Base-by-base conservation (phyloP, 2,888 invertebrate species). In the Hemicrepidius hirtus region DNA sequence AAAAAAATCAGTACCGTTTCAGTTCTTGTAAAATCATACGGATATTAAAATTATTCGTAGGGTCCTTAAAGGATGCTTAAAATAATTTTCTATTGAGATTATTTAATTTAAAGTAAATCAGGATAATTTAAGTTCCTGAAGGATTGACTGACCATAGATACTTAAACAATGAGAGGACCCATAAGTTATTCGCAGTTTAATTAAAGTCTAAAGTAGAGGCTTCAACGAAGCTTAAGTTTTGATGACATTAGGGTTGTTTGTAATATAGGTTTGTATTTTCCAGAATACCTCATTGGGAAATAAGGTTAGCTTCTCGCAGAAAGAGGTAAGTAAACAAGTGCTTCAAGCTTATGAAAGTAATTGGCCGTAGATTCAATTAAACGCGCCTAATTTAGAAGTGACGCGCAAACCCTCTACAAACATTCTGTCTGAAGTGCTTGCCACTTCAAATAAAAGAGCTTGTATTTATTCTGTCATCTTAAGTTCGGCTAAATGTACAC, bases 311-410 rank as follows among this genome's bases (percentile, higher is more conserved):
- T 57, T 53, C 7, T 12, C 28, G 16, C 55, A 55, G 57, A 35
- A 21, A 12, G 57, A 53, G 28, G 53, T 37, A 57, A 57, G 57
- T 40, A 57, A 57, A 57, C 57, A 57, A 57, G 57, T 37, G 40
- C 37, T 37, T 20, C 4, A 18, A 57, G 57, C 37, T 57, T 37
- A 57, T 57, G 37, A 57, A 57, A 37, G 37, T 37, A 57, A 57
- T 57, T 57, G 37, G 57, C 57, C 3, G 20, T 20, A 57, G 57
- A 57, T 57, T 57, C 57, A 35, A 57, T 57, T 57, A 57, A 37
- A 55, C n/a, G 57, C 10, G 37, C 24, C 60, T 60, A 60, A 60
- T 60, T 60, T 60, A 60, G 60, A 60, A 60, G 13, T 60, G 41
- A 60, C 40, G 60, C 60, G 20, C 13, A 40, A 50, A 24, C 37